Base-by-base conservation (phyloP, 2,113 vertebrate genomes). In the Gymnarchus niloticus region DNA sequence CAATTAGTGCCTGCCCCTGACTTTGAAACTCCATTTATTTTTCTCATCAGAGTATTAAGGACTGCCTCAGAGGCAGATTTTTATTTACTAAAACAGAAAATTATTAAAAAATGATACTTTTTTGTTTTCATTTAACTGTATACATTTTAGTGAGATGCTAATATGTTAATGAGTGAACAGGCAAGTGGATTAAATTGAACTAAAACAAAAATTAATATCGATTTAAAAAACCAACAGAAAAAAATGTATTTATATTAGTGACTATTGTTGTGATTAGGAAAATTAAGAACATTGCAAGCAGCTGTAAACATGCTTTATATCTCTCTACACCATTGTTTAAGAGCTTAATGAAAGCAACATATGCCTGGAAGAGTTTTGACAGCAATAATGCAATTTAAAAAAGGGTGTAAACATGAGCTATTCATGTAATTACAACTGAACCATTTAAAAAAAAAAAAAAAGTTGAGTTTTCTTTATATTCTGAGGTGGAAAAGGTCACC, bases 11-110 rank as follows among this genome's bases (percentile, higher is more conserved):
- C 80, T n/a, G 49, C n/a, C 23, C 49, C 78, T 81, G 80, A 82
- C 80, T 82, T 82, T 82, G 25, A 82, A 82, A 54, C 49, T 82
- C 49, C 48, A 82, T 82, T 82, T 82, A n/a, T 82, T n/a, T 48
- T 48, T 82, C 48, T 51, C 51, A 51, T 33, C 49, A 82, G 49
- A 82, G n/a, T 54, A 82, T 54, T 51, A 82, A 52, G n/a, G n/a
- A 54, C 23, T 82, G 7, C 28, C 51, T 56, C 49, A 82, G 37
- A 82, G 80, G 3, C 80, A 54, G 51, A 25, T 14, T 23, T 56
- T 51, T 41, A 56, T 41, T 54, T 82, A 52, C n/a, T 1, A 81
- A 81, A 52, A 28, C 9, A 37, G 19, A 33, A 33, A 10, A 54
- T 33, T 23, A 51, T 82, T 23, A 9, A 28, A 81, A 52, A 56